Evolutionary conservation across 2,888 invertebrate species (phyloP), one percentile per base, ranked within the genome.

Genomic region (Colletes collaris): DNA sequence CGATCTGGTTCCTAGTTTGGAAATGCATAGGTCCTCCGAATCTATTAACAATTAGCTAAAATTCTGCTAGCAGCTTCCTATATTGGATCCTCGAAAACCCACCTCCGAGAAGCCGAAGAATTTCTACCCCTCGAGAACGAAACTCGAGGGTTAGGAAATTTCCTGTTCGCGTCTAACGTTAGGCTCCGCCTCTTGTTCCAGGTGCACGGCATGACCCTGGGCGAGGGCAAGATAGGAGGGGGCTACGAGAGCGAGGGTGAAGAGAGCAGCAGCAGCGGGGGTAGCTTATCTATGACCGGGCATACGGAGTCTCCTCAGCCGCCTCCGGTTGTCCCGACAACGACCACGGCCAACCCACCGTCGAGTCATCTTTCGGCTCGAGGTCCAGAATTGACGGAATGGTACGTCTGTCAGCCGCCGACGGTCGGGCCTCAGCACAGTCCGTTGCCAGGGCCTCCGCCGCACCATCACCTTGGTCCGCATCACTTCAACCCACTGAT

Each of bases 201-300:
- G 95, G 96, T 96, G 85, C 96, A 96, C 93, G 96, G 96, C 46
- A 88, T 92, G 89, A 90, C 92, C 59, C 69, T 92, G 71, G 95
- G 95, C 68, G 94, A 94, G 83, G 94, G 94, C 70, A 94, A 93
- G 86, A 92, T 93, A 82, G 93, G 93, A 81, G 95, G 95, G 27
- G 96, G 95, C 86, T 97, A 97, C 93, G 97, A 97, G 93, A 97
- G 97, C 93, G 98, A 98, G 93, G 97, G 97, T 58, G 98, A 98
- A 92, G 97, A 97, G 92, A 97, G 97, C 82, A 96, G 95, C 92
- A 96, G 97, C 73, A 95, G 95, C 80, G 96, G 96, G 70, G 96
- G 96, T 80, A 96, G 96, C 91, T 95, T 96, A 88, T 96, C 96
- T 85, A 96, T 96, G 64, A 95, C 95, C 44, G 95, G 92, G 40